phyloP scores from a whole-genome alignment of 2,888 invertebrate genomes.

The Catotricha subobsoleta region DNA sequence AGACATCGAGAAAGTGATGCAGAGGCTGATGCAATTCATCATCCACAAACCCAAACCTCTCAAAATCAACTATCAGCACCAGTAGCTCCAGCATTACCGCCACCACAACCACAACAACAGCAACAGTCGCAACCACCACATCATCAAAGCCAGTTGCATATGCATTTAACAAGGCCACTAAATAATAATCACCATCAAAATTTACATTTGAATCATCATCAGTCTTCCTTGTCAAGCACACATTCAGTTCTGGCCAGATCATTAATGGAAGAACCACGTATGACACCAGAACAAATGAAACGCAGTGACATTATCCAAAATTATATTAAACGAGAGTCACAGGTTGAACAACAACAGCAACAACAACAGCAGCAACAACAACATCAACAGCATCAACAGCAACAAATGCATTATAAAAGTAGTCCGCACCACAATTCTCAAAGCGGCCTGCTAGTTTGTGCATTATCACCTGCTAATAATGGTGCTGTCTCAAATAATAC shows the following conservation, averaged over 20 bases:
- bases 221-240: conserved; percentile 57
- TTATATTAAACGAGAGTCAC: conserved; percentile 64
- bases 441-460: conserved; percentile 3
- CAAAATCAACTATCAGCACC: conserved; percentile 4
- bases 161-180: conserved; percentile 36
- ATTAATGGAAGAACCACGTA: conserved; percentile 80
- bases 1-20: conserved; percentile 56
- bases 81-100: too few species aligned
- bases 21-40: conserved; percentile 10
- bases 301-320: conserved; percentile 84
- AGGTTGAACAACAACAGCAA: conserved; percentile 15
- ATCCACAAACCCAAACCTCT: conserved; percentile 13
- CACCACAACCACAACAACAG: conserved; percentile 13
- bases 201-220: conserved; percentile 17
- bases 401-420: too few species aligned
- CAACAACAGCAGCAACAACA: conserved; percentile 9
- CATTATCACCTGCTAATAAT: conserved; percentile 1
- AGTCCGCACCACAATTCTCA: conserved; percentile 1
- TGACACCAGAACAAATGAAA: conserved; percentile 84
- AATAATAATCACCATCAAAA: conserved; percentile 10
- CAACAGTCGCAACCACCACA: conserved; percentile 16
- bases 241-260: conserved; percentile 81
- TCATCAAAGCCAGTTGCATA: conserved; percentile 27
- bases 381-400: conserved; percentile 7
- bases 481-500: neutral